Conservation (phyloP, 1,140 invertebrate species). For the Heterodera carotae region DNA sequence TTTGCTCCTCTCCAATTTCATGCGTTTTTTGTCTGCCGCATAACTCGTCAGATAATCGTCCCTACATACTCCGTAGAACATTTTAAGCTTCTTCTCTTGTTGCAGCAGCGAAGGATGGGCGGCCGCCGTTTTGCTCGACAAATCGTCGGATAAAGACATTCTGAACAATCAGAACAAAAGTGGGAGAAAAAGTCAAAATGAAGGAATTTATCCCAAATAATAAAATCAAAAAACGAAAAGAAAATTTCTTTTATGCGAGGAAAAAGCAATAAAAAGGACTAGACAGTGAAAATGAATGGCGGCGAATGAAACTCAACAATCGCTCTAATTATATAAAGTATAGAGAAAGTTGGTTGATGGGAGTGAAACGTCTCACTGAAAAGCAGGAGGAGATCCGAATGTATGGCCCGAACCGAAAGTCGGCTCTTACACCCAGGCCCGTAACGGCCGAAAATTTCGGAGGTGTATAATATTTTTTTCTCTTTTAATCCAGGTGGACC, state of each 20-base stretch:
- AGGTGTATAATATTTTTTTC: no score
- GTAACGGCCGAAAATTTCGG: no score
- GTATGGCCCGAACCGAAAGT: no score
- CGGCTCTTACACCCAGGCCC: no score
- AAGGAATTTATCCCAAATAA: no score
- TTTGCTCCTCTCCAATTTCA: constrained; percentile 39
- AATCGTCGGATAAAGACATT: not conserved
- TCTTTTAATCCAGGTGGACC: no score
- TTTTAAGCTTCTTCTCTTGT: constrained; percentile 32
- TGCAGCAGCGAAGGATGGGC: not conserved
- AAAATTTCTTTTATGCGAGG: not conserved
- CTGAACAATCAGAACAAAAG: no score
- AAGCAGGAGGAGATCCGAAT: no score
- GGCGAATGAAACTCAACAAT: no score
- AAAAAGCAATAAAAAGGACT: not conserved
- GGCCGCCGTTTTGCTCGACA: not conserved
- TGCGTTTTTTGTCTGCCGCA: constrained; percentile 37
- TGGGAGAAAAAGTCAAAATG: no score
- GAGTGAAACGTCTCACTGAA: no score
- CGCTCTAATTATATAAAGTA: not conserved
- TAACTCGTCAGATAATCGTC: constrained; percentile 34
- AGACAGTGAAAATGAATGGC: no score
- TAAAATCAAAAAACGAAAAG: not conserved
- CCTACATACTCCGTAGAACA: constrained; percentile 37
- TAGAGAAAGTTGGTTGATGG: not conserved